Evolutionary conservation across 2,797 vertebrate genomes (phyloP), one percentile per base, ranked within the genome.

Genomic region (Heteromormyrus szaboi): DNA sequence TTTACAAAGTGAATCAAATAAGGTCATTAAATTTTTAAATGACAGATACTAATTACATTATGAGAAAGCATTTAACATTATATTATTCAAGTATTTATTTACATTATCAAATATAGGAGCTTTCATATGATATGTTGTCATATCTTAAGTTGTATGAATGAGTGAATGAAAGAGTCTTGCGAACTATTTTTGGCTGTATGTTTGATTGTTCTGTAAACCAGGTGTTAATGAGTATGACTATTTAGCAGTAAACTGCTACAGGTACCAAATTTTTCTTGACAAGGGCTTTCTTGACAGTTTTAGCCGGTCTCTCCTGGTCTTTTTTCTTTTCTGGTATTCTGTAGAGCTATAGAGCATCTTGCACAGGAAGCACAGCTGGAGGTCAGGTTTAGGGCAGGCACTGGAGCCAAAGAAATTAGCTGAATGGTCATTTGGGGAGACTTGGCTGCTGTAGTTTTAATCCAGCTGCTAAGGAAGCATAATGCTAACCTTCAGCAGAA

Each of bases 361-460:
- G 25, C 19, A 29, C 84, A 85, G 84, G 84, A 53, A 85, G 51
- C 84, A 22, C 84, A 54, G 84, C 50, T 85, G 48, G 50, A 85
- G 25, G 50, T 54, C 81, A 84, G 17, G 14, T 14, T 85, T 51
- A 29, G 84, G 50, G 51, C 25, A 29, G 46, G 11, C 25, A 19
- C 37, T 51, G 14, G 50, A 51, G 84, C 84, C 81, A 84, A 84
- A 17, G 46, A 84, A 84, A 85, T 22, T 29, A 19, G 51, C 14
- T 56, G 51, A 53, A 56, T 5, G 51, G 19, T 54, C 51, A 37
- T 33, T 86, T 56, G 50, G 41, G 48, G 44, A 53, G 50, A 86
- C 25, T 53, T 25, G 17, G 91, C 53, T 76, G 92, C 48, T 51
- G 11, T 29, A 51, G 22, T 29, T 85, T 85, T 25, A 85, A 85